These are phyloP conservation scores for Podarcis muralis DNA, from an alignment of 2,113 vertebrate species.

Conservation along the genomic window DNA sequence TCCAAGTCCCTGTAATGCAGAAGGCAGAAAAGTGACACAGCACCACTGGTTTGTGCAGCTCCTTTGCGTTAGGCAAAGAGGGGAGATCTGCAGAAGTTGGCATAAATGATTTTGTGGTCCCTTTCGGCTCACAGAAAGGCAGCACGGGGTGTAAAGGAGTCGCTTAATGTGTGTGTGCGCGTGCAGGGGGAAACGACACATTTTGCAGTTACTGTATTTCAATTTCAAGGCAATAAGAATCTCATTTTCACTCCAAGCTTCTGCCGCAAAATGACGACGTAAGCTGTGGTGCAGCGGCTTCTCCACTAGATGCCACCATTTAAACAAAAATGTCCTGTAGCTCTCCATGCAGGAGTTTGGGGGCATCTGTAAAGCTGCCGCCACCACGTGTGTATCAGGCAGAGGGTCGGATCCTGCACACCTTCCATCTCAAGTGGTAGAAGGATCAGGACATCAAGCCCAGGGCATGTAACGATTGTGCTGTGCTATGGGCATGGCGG, in stretches of 20 bases:
- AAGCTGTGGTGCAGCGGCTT: not conserved
- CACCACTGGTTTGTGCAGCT: not conserved
- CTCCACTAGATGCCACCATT: conserved; percentile 55
- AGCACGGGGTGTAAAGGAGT: not conserved
- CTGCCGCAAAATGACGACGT: too few species aligned
- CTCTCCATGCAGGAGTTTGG: too few species aligned
- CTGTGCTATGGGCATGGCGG: not conserved
- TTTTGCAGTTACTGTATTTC: not conserved
- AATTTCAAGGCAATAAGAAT: not conserved
- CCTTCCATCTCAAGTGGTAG: too few species aligned
- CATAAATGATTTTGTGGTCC: not conserved
- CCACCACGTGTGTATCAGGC: not conserved
- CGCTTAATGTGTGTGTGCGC: too few species aligned
- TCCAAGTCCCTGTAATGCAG: not conserved
- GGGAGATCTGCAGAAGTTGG: not conserved
- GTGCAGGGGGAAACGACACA: not conserved
- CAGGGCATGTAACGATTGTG: too few species aligned
- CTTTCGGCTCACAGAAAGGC: not conserved
- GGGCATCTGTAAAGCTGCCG: not conserved
- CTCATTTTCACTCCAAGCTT: not conserved
- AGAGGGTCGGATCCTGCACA: too few species aligned
- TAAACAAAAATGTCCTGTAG: not conserved
- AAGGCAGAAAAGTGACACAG: not conserved
- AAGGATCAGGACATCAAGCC: too few species aligned
- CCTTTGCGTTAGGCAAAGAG: not conserved